Evolutionary conservation across 2,113 vertebrate genomes (phyloP), one percentile per base, ranked within the genome.

Genomic region (Oryzias celebensis): DNA sequence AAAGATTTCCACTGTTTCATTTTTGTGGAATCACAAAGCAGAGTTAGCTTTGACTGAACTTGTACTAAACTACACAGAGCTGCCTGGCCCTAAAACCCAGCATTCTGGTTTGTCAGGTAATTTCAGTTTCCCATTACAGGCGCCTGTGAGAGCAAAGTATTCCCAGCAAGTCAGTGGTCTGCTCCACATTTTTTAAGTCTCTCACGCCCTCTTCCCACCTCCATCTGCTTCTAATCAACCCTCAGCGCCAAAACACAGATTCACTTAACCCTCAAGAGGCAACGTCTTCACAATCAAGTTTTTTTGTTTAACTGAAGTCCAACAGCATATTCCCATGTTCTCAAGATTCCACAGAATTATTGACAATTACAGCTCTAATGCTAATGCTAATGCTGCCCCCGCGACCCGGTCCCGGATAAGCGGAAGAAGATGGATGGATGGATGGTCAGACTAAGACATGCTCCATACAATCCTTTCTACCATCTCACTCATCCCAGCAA

Each of bases 141-240:
- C 0, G 47, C 65, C 55, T 58, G 43, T 46, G 52, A 78, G 61
- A 7, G 23, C 56, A 55, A 52, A 53, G 57, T 77, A 75, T 86
- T 81, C 82, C 78, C 72, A 85, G 74, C 17, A 53, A 79, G 28
- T 46, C 22, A 26, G 72, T 66, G 62, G 64, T 66, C 62, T 67
- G 64, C 66, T 71, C 73, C 57, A 75, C 58, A 80, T 74, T 70
- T 60, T 67, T 56, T 0, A 46, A 49, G 52, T 49, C 52, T 56
- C 65, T 60, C 65, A 64, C 73, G 10, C 31, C 55, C 51, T 41
- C 68, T 23, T 36, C 61, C 51, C 65, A 28, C 45, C 14, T 54
- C 45, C 87, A 89, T 89, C 86, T 91, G 88, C 63, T 88, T 85
- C 77, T 46, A 62, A 85, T 91, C 80, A 81, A 23, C 28, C 10